A percentile compares a stretch with the other conserved stretches of the same genome.
Evolutionary conservation across 2,113 vertebrate species (phyloP).

Genomic region (Platycercus adscitus): DNA sequence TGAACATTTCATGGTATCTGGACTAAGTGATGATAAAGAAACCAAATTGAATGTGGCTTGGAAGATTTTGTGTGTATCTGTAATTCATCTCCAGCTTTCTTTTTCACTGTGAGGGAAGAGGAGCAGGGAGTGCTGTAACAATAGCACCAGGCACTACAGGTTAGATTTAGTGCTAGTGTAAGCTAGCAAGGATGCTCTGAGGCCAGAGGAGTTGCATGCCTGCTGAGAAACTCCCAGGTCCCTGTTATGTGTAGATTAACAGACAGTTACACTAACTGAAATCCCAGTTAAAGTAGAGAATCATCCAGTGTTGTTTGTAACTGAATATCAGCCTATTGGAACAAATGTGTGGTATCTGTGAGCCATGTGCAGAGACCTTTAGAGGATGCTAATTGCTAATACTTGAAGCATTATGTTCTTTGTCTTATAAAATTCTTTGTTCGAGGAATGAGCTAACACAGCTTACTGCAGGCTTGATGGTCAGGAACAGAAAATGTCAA

Average conservation of each 20-base stretch:
- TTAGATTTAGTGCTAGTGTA: background rate
- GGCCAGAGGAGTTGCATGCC: background rate
- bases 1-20: slow-evolving; percentile 40
- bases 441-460: background rate
- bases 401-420: background rate
- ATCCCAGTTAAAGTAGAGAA: background rate
- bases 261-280: background rate
- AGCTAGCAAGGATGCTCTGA: background rate
- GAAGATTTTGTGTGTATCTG: slow-evolving; percentile 55
- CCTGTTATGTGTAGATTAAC: background rate
- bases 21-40: slow-evolving; percentile 52
- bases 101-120: background rate
- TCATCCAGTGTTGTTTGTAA: background rate
- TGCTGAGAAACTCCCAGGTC: background rate
- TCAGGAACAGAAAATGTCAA: background rate
- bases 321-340: background rate
- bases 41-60: slow-evolving; percentile 55
- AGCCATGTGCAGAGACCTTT: background rate
- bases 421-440: background rate
- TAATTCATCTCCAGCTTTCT: slow-evolving; percentile 27
- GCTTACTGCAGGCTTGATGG: background rate
- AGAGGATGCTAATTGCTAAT: background rate
- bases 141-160: background rate
- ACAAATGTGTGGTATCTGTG: background rate
- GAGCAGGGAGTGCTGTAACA: background rate